Percentiles rank a stretch among this genome's conserved stretches.
phyloP scores from a whole-genome alignment of 2,113 vertebrate genomes.

The Alaudala cheleensis region DNA sequence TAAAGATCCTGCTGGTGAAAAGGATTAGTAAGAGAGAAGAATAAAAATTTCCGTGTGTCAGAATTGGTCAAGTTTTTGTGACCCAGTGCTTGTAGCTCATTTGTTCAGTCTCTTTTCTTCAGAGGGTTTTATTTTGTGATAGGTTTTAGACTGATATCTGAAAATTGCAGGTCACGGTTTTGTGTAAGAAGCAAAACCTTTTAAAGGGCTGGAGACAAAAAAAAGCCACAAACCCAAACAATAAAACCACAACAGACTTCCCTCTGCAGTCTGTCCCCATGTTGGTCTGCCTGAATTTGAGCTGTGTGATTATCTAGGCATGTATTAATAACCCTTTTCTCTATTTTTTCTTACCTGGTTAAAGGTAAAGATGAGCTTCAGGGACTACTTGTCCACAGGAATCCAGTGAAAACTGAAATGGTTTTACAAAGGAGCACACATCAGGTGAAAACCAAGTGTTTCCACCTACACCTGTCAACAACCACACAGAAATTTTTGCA shows the following conservation, averaged over 20 bases:
- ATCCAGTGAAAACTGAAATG: neutral
- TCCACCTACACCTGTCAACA: neutral
- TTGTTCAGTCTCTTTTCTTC: conserved; percentile 4
- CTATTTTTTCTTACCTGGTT: neutral
- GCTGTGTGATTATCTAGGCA: no score
- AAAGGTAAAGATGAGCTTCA: neutral
- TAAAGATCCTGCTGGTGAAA: conserved; percentile 7
- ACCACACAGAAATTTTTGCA: neutral
- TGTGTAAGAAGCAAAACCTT: neutral
- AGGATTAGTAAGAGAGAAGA: neutral
- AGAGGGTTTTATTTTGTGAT: neutral
- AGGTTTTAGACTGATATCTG: neutral
- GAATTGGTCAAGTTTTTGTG: conserved; percentile 18
- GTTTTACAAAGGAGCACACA: neutral
- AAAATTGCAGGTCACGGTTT: neutral
- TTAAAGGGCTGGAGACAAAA: neutral
- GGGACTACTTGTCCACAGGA: neutral
- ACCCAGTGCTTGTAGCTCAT: neutral
- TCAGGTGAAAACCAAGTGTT: neutral
- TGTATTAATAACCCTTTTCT: neutral
- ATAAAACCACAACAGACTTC: neutral
- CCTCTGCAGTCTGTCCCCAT: neutral
- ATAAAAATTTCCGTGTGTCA: neutral
- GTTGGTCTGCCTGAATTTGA: neutral
- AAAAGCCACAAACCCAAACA: neutral